phyloP scores from a whole-genome alignment of 2,797 vertebrate genomes.

The Sebastes flavidus region DNA sequence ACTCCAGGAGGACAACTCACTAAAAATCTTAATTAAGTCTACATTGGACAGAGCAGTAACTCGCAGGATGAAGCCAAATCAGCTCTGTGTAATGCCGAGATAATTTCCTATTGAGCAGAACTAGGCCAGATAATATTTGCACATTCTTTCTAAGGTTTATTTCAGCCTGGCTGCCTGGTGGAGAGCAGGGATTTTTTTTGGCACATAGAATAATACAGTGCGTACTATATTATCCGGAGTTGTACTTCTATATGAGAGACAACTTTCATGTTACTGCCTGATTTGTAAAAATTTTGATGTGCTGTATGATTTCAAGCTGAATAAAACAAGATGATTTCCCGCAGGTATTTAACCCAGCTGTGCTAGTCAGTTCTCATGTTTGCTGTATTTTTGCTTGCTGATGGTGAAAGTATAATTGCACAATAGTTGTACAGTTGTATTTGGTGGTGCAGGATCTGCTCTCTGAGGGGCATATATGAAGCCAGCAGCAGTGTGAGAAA shows the following conservation, averaged over 20 bases:
- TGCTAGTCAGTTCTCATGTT: not conserved
- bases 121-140: conserved; percentile 47
- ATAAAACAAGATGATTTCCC: conserved; percentile 18
- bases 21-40: conserved; percentile 73
- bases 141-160: conserved; percentile 40
- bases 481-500: not conserved
- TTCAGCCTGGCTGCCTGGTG: not conserved
- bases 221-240: not conserved
- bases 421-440: not conserved
- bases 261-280: not conserved
- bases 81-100: conserved; percentile 45
- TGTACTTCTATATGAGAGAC: not conserved
- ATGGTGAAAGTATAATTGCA: conserved; percentile 26
- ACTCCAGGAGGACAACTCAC: conserved; percentile 62
- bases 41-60: conserved; percentile 44
- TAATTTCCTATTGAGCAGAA: conserved; percentile 56
- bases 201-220: not conserved
- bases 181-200: not conserved
- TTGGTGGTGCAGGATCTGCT: not conserved
- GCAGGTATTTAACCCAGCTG: not conserved
- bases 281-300: conserved; percentile 1
- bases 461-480: conserved; percentile 12
- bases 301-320: conserved; percentile 12
- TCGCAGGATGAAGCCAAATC: conserved; percentile 51
- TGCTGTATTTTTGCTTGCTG: conserved; percentile 1